A percentile compares a stretch with the other conserved stretches of the same genome.
phyloP scores from a whole-genome alignment of 2,888 invertebrate species.

The Myopa testacea region DNA sequence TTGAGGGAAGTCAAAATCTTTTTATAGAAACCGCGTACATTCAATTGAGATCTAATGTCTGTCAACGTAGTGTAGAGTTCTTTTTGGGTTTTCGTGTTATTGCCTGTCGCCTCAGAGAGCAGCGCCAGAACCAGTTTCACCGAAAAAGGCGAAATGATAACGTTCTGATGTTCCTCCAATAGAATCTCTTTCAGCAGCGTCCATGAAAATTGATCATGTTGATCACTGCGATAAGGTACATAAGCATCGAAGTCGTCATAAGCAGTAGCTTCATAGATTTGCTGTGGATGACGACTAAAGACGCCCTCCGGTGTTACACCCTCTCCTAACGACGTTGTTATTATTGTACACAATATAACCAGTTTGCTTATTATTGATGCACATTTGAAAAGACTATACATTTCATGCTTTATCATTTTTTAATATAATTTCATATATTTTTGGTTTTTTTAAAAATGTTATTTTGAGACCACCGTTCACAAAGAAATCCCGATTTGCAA shows the following conservation, averaged over 20 bases:
- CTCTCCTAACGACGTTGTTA: constrained; percentile 19
- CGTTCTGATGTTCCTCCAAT: constrained; percentile 69
- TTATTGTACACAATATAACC: background rate
- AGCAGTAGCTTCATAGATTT: constrained; percentile 17
- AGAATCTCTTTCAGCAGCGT: constrained; percentile 72
- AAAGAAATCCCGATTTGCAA: constrained; percentile 15
- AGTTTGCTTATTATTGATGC: background rate
- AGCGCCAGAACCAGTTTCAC: constrained; percentile 80
- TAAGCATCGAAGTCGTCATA: constrained; percentile 60
- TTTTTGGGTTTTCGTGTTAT: constrained; percentile 56
- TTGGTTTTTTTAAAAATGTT: background rate
- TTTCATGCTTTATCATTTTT: constrained; percentile 10
- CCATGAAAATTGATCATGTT: constrained; percentile 77
- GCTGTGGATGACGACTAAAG: constrained; percentile 52
- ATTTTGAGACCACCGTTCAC: constrained; percentile 1
- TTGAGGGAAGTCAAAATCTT: constrained; percentile 61
- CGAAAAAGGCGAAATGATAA: constrained; percentile 82
- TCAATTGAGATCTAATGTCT: constrained; percentile 57
- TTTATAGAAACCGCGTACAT: constrained; percentile 62
- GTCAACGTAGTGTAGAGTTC: constrained; percentile 59
- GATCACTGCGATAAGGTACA: constrained; percentile 63
- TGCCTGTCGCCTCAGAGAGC: constrained; percentile 78
- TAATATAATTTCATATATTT: background rate
- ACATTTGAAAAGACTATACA: background rate
- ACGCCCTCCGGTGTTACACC: constrained; percentile 53